Conservation (phyloP, 1,140 invertebrate species). For the Aphaenogaster floridana region DNA sequence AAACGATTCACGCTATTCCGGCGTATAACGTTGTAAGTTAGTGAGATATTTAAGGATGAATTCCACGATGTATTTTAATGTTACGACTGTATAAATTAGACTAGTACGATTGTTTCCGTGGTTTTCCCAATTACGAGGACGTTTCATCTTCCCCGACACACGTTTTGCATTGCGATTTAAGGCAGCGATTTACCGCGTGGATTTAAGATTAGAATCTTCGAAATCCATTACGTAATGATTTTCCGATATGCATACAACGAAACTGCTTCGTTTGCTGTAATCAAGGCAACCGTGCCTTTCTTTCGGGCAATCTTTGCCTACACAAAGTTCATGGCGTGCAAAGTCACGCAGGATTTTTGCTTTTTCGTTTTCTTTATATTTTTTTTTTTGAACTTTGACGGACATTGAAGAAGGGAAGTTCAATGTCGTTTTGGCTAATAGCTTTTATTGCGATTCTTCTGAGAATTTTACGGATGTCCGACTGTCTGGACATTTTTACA, state of each 20-base stretch:
- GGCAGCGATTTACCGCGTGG: not conserved
- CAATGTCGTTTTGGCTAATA: conserved; percentile 13
- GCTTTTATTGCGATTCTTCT: conserved; percentile 9
- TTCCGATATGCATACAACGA: conserved; percentile 52
- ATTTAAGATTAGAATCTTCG: conserved; percentile 31
- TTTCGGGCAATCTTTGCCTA: conserved; percentile 6
- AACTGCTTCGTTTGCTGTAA: conserved; percentile 47
- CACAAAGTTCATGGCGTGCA: not conserved
- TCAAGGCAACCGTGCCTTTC: conserved; percentile 29
- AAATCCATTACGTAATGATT: conserved; percentile 40
- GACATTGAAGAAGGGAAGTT: conserved; percentile 28
- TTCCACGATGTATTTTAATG: conserved; percentile 62
- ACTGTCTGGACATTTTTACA: conserved; percentile 3
- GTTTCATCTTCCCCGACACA: conserved; percentile 14
- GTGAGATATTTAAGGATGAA: conserved; percentile 48
- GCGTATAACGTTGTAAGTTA: conserved; percentile 52
- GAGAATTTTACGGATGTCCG: conserved; percentile 24
- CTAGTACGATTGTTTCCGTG: conserved; percentile 47
- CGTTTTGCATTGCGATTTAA: conserved; percentile 48
- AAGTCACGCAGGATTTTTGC: conserved; percentile 6
- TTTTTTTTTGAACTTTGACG: conserved; percentile 10
- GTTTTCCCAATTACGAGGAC: conserved; percentile 37
- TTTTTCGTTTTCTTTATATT: not conserved
- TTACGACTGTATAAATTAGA: conserved; percentile 64
- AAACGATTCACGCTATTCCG: conserved; percentile 38